Evolutionary conservation across 2,797 vertebrate species (phyloP), one percentile per base, ranked within the genome.

Genomic region (Dryobates pubescens): DNA sequence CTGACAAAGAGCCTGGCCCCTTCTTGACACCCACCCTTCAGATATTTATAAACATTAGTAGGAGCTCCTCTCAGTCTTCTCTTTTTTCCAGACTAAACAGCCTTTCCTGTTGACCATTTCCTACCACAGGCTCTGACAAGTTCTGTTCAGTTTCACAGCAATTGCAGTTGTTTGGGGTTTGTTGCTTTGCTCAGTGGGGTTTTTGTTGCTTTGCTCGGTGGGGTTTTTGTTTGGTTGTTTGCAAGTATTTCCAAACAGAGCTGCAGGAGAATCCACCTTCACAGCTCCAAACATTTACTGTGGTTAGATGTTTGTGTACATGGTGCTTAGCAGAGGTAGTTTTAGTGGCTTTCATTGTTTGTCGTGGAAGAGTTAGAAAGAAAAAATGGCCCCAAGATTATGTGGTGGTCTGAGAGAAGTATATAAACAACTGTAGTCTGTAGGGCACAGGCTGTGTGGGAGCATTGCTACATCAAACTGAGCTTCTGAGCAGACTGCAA

Each of bases 351-450:
- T 65, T 89, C 62, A 59, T 77, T 8, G 9, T 59, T 84, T 92
- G 61, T 90, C 61, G 67, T 26, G 26, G 61, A 88, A 67, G 67
- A 69, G 30, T 64, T 86, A 20, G 71, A 38, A 68, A 3, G 3
- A 5, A 77, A 17, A 69, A 57, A 18, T 11, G 11, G 43, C 56
- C 15, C 49, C 7, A 38, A n/a, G 59, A 3, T 24, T 30, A 1
- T 2, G 8, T 17, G 6, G 18, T 56, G 47, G 12, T 41, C 30
- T 59, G 61, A 41, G 70, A n/a, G 41, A 36, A 24, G 9, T 20
- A 9, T 29, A 29, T 34, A 47, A 34, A 3, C 0, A 0, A 34
- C 17, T 73, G 10, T 27, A 11, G 8, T 9, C 1, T 45, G 27
- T 6, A 47, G n/a, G 18, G 34, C 1, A 4, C 9, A 7, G 71